Evolutionary conservation across 2,888 invertebrate species (phyloP), one percentile per base, ranked within the genome.

Genomic region (Drosophila atroscutellata): DNA sequence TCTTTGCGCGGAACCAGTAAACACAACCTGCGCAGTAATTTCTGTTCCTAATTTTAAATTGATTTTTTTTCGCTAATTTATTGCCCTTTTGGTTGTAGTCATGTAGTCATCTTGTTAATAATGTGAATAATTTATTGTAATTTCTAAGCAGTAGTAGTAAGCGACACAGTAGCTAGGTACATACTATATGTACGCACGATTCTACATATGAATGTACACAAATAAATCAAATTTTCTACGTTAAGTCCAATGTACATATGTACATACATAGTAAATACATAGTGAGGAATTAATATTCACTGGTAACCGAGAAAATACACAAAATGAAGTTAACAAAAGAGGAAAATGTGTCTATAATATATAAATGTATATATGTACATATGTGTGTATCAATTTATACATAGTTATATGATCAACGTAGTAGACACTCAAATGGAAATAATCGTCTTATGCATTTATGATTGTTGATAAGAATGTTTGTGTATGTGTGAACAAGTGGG

Each of bases 1-100:
- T 76, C 56, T 92, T 91, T 30, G 81, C 76, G 18, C 83, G 89
- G n/a, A 61, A 73, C 68, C 61, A 61, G 39, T 83, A 57, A 83
- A 18, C 24, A 15, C 2, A 20, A 13, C 15, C 52, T 36, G 45
- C 39, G 37, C 57, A 37, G 20, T 20, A 63, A 55, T 3, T 8
- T 37, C n/a, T 55, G 20, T 6, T 28, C 13, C 34, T 82, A 64
- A 82, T 62, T 67, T 80, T 65, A 75, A 20, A 30, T 37, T 58
- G 39, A 11, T 34, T 45, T 63, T 57, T 75, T 60, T 76, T 34
- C 42, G 26, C 32, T 81, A 72, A 86, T 68, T 83, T 83, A 83
- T 83, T 86, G 64, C 28, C 37, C n/a, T 24, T 67, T 71, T 62
- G 59, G 71, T n/a, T 61, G 13, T 72, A 72, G 61, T 51, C 52